Evolutionary conservation across 2,797 vertebrate genomes (phyloP), one percentile per base, ranked within the genome.

Genomic region (Poeciliopsis infans): DNA sequence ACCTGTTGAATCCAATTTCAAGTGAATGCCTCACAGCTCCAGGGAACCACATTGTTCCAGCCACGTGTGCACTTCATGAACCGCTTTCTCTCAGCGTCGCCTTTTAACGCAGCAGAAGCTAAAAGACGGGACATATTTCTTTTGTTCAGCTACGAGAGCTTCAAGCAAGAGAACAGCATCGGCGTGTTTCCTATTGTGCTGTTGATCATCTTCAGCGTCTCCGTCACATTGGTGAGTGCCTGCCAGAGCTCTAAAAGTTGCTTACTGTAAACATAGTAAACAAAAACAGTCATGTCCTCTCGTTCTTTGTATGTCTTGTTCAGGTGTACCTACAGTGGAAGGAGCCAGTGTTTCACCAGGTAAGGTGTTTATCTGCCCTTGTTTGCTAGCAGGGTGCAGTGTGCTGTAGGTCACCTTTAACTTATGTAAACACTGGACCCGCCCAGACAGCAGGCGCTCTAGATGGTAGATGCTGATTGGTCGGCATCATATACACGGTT

Each of bases 311-410:
- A 89, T 91, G 0, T 89, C 12, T 45, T 31, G 15, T 74, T 49
- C 45, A 99, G 98, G 95, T 99, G 66, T 99, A 99, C 92, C 92
- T 99, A 81, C 96, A 96, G 82, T 98, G 97, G 96, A 99, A 99
- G 90, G 97, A 99, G 87, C 98, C 98, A 36, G 92, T 99, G 74
- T 99, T 99, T 90, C 98, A 99, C 93, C 98, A 99, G 97, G 98
- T 99, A 94, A 95, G 84, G 77, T 6, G 3, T 68, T 79, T 68
- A 64, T 31, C 28, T 76, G 23, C 12, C 76, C 66, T 74, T 91
- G 86, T 93, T 90, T 92, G 84, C 85, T 72, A 16, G 86, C 8
- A 80, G 83, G 82, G 85, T 89, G 85, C 64, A 78, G 79, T 68
- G 5, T 61, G 61, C 73, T 79, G 75, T 20, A 5, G 73, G 79